Conservation (phyloP, 2,797 vertebrate genomes). For the Sebastes vulpes region DNA sequence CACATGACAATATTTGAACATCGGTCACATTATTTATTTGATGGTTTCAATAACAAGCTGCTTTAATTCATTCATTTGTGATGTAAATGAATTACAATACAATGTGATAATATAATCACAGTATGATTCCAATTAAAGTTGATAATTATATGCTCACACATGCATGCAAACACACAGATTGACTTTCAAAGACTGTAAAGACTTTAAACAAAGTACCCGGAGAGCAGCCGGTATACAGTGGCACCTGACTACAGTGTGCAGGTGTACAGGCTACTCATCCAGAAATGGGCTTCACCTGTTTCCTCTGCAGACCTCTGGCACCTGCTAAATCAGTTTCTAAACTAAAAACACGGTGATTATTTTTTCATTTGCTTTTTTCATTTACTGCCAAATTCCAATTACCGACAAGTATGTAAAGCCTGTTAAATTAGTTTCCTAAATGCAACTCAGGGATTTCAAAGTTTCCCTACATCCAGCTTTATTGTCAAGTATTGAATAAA, state of each 20-base stretch:
- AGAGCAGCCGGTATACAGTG: background rate
- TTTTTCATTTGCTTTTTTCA: conserved; percentile 42
- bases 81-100: background rate
- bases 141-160: background rate
- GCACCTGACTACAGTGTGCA: background rate
- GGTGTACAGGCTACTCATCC: background rate
- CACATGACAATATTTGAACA: background rate
- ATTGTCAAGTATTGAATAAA: conserved; percentile 76
- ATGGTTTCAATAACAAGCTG: background rate
- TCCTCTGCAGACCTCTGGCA: conserved; percentile 10
- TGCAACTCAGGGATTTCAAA: conserved; percentile 70
- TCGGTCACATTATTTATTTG: background rate
- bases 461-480: conserved; percentile 68
- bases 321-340: conserved; percentile 24
- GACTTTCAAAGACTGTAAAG: conserved; percentile 28
- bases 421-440: conserved; percentile 71
- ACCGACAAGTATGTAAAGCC: conserved; percentile 62
- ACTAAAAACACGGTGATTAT: conserved; percentile 11
- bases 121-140: background rate
- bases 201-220: background rate
- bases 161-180: background rate
- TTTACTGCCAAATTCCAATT: conserved; percentile 70
- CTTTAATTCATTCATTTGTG: background rate
- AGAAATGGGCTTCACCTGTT: background rate
- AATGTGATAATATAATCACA: background rate